phyloP scores from a whole-genome alignment of 23 tunicate species.

The Aplidium turbinatum region DNA sequence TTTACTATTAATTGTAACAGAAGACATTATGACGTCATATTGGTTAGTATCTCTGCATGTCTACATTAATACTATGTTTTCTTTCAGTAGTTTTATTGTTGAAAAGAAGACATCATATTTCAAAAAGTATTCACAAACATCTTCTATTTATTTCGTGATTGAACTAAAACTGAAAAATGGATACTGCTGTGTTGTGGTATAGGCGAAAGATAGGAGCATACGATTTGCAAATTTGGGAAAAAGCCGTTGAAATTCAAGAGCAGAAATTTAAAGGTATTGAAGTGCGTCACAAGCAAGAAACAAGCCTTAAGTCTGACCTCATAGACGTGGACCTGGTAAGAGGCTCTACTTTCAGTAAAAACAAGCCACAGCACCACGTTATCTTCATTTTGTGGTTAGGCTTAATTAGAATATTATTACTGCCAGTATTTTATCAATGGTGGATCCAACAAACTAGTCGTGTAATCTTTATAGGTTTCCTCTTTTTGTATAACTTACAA shows the following conservation, averaged over 20 bases:
- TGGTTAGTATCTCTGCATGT: no score
- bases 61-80: no score
- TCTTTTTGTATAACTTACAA: constrained; percentile 47
- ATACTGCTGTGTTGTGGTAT: constrained; percentile 28
- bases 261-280: constrained; percentile 59
- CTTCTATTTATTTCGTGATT: no score
- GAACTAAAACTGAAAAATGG: constrained; percentile 23
- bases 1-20: no score
- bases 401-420: constrained; percentile 42
- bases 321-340: constrained; percentile 89
- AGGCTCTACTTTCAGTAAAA: constrained; percentile 90
- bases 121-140: no score
- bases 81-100: no score
- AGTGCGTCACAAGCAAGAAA: constrained; percentile 41
- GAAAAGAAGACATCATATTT: no score
- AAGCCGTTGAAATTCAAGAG: constrained; percentile 79
- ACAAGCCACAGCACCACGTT: constrained; percentile 62
- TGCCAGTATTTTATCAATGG: constrained; percentile 68
- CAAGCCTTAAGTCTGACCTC: constrained; percentile 53
- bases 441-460: constrained; percentile 72
- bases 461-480: constrained; percentile 17
- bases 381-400: constrained; percentile 33
- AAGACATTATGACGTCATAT: no score
- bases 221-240: constrained; percentile 95
- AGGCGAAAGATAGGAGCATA: constrained; percentile 66